Evolutionary conservation across 92 coral and sea anemone species (phyloP).

Genomic region (Montipora capitata): DNA sequence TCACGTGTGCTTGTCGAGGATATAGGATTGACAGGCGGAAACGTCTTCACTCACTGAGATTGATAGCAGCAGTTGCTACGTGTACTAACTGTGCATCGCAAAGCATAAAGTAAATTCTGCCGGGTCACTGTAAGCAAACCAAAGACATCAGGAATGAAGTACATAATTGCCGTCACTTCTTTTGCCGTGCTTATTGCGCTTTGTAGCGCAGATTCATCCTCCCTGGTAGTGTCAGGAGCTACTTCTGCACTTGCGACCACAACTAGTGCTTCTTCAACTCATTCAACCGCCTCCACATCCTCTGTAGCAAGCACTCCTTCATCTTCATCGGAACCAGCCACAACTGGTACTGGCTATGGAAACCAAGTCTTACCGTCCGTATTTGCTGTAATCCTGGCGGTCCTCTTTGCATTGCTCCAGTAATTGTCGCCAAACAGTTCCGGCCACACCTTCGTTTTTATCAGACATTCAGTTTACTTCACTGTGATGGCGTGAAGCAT

Average conservation of each 20-base stretch:
- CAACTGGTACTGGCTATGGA: conserved; percentile 10
- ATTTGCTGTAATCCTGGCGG: conserved; percentile 7
- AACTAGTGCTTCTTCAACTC: rapidly evolving
- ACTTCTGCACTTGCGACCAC: neutral
- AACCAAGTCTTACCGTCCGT: conserved; percentile 37
- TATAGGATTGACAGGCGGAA: neutral
- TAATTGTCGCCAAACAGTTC: conserved; percentile 33
- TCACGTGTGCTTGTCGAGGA: neutral
- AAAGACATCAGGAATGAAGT: conserved; percentile 41
- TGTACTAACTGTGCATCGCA: too few species aligned
- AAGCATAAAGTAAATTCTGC: too few species aligned
- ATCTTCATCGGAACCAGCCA: neutral
- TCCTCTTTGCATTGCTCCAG: conserved; percentile 52
- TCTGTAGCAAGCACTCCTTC: neutral
- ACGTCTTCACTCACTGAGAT: too few species aligned
- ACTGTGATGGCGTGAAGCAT: neutral
- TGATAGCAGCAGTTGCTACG: too few species aligned
- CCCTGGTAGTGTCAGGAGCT: neutral
- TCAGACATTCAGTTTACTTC: conserved; percentile 5
- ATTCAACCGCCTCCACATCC: neutral
- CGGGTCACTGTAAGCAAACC: neutral
- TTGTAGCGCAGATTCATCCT: conserved; percentile 9
- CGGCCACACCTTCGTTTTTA: conserved; percentile 39
- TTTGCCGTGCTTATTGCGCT: conserved; percentile 39
- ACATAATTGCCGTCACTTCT: conserved; percentile 27